A percentile compares a stretch with the other conserved stretches of the same genome.
These are phyloP conservation scores for Lutjanus campechanus DNA, from an alignment of 2,797 vertebrate species.

Conservation along the genomic window DNA sequence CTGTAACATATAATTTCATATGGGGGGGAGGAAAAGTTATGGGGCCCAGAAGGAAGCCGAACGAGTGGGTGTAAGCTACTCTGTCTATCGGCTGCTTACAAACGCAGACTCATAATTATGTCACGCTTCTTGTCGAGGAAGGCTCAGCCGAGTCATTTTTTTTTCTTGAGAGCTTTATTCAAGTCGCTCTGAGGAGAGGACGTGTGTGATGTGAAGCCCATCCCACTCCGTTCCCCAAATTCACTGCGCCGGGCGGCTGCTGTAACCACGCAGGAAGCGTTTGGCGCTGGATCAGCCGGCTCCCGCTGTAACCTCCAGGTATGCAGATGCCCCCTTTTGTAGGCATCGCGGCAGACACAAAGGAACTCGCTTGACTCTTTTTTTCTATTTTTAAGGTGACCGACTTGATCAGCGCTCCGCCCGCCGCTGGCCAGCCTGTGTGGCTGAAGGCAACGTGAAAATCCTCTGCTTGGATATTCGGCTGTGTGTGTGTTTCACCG, in stretches of 20 bases:
- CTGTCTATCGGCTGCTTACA: background rate
- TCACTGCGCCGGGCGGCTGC: conserved; percentile 57
- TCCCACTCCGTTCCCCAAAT: conserved; percentile 72
- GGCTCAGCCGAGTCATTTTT: background rate
- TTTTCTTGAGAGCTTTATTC: conserved; percentile 36
- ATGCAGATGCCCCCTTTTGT: conserved; percentile 18
- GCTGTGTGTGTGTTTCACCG: conserved; percentile 13
- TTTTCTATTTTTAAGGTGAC: conserved; percentile 57
- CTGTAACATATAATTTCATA: too few relatives aligned
- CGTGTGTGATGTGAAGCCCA: conserved; percentile 74
- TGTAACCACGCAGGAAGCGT: conserved; percentile 50
- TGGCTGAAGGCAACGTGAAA: conserved; percentile 26
- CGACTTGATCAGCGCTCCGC: conserved; percentile 39
- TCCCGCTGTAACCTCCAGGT: conserved; percentile 54
- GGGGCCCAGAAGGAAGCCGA: background rate
- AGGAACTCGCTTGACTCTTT: conserved; percentile 68
- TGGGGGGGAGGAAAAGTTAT: conserved; percentile 37
- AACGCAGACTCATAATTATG: background rate
- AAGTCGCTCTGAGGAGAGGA: conserved; percentile 49
- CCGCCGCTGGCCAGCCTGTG: conserved; percentile 34
- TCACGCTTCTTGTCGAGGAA: conserved; percentile 1
- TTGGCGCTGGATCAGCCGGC: conserved; percentile 67
- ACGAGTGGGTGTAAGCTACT: background rate
- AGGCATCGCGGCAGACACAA: conserved; percentile 76
- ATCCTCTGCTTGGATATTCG: conserved; percentile 15